Evolutionary conservation across 2,113 vertebrate genomes (phyloP).

Genomic region (Balaeniceps rex): DNA sequence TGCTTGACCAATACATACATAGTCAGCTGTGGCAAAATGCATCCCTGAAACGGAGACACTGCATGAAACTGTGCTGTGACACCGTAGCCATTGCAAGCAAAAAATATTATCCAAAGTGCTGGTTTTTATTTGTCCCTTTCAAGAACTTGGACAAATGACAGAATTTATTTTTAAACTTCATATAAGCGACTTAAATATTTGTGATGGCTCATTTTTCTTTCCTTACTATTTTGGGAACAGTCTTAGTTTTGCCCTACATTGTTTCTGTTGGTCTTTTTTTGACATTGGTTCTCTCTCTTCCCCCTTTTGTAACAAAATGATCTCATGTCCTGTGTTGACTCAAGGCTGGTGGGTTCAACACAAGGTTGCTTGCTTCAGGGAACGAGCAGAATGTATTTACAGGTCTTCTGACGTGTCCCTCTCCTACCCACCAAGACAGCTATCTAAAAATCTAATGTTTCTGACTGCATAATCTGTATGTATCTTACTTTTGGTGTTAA

Average conservation of each 20-base stretch:
- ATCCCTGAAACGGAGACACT: not conserved
- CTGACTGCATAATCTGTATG: not conserved
- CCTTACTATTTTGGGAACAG: not conserved
- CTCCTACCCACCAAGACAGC: not conserved
- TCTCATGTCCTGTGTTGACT: not conserved
- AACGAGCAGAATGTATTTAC: not conserved
- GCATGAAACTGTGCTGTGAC: not conserved
- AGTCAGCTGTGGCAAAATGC: not conserved
- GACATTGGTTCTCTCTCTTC: not conserved
- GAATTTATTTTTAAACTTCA: conserved; percentile 47
- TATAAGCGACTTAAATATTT: conserved; percentile 27
- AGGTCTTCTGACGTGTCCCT: not conserved
- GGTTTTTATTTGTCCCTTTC: conserved; percentile 1
- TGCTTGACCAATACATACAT: not conserved
- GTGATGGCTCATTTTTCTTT: conserved; percentile 12
- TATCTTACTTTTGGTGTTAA: not conserved
- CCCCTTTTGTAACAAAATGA: not conserved
- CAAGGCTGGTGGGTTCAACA: not conserved
- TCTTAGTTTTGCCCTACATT: not conserved
- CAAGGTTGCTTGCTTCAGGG: not conserved
- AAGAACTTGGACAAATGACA: not conserved
- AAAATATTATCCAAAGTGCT: not conserved
- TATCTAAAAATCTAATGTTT: not conserved
- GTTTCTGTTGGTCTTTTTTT: not conserved
- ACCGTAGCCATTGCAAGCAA: not conserved